Evolutionary conservation across 2,888 invertebrate genomes (phyloP).

Genomic region (Metellina segmentata): DNA sequence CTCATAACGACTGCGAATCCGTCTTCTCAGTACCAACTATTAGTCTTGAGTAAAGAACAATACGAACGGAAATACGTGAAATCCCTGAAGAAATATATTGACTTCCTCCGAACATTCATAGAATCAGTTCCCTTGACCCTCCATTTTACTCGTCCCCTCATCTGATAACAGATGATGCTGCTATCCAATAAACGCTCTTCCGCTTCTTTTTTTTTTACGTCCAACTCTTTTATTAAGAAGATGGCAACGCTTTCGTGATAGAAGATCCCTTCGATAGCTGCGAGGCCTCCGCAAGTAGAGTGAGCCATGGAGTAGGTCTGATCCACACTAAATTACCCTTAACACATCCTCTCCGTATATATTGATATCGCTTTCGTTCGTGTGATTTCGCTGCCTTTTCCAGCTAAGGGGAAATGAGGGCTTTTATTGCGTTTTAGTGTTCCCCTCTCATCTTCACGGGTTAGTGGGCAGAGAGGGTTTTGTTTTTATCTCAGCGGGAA

Average conservation of each 20-base stretch:
- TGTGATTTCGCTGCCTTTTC: background rate
- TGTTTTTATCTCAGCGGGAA: too few species aligned
- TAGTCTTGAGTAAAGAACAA: background rate
- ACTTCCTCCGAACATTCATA: background rate
- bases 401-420: too few species aligned
- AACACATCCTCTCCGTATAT: background rate
- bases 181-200: background rate
- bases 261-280: background rate
- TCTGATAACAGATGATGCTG: background rate
- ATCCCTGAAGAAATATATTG: background rate
- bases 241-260: background rate
- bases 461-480: too few species aligned
- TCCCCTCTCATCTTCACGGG: too few species aligned
- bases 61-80: background rate
- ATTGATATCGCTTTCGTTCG: background rate
- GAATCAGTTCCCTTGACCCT: background rate
- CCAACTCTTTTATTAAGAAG: background rate
- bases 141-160: background rate
- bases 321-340: background rate
- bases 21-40: background rate
- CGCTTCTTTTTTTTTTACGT: background rate
- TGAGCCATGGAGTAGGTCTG: background rate
- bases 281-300: background rate
- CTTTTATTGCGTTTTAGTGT: too few species aligned
- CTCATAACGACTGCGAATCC: background rate